Base-by-base conservation (phyloP, 2,113 vertebrate genomes). In the Felis chaus region DNA sequence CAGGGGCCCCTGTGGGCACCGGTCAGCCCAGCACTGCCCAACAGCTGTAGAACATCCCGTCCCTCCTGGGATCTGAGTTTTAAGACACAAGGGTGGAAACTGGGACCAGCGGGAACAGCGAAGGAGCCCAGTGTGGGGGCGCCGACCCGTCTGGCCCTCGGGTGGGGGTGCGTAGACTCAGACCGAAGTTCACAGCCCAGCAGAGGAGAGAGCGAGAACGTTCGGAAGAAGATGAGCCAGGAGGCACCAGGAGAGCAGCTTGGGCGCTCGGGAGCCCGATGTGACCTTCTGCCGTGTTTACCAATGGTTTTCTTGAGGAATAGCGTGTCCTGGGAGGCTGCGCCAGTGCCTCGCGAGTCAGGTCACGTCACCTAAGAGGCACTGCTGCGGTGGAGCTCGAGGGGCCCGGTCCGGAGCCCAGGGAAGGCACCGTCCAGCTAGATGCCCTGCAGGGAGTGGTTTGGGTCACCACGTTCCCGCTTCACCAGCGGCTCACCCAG, bases 401-500 rank as follows among this genome's bases (percentile, higher is more conserved):
- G 93, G 36, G 76, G 13, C 27, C 55, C 87, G 6, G 97, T 78
- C 82, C 0, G 78, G 41, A 5, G 95, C 92, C 94, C n/a, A 15
- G 4, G 92, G 82, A 66, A 45, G 74, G 82, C 2, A 0, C 63
- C 21, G 33, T 0, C 1, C 31, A 7, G 41, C 98, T 99, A 99
- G 99, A 99, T 99, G 97, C 99, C 99, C 99, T 99, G 99, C 98
- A 99, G 99, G 2, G 99, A 99, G 98, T 99, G 99, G 95, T 98
- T 99, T 3, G 99, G 98, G 85, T 99, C 99, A 0, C 99, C 99
- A 96, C 99, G 99, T 90, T 99, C 99, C 0, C 99, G 99, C 95
- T 99, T 99, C 31, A 99, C 99, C 14, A 99, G 99, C 0, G 99
- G 99, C 89, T 99, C 99, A 4, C 98, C 98, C 5, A 98, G 73